Percentiles rank a stretch among this genome's conserved stretches.
These are phyloP conservation scores for Leptura quadrifasciata DNA, from an alignment of 2,888 invertebrate species.

Conservation along the genomic window DNA sequence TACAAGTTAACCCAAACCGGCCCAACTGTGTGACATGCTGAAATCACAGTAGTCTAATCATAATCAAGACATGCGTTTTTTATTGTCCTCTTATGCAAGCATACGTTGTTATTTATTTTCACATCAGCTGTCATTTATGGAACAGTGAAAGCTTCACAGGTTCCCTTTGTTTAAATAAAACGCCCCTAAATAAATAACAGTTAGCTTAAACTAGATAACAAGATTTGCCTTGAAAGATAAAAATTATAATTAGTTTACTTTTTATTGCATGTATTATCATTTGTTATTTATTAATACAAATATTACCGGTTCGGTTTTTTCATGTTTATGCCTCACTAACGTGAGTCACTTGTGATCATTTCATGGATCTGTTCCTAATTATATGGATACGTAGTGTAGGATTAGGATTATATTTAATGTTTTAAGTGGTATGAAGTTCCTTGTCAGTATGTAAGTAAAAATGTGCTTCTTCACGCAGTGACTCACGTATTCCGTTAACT, in stretches of 20 bases:
- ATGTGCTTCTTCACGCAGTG: not conserved
- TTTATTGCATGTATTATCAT: not conserved
- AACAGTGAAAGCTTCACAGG: not conserved
- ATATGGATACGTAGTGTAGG: not conserved
- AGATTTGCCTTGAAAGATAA: not conserved
- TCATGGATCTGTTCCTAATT: not conserved
- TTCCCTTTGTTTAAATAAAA: not conserved
- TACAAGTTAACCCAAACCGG: too few species aligned
- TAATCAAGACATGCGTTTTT: too few species aligned
- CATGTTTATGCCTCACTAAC: not conserved
- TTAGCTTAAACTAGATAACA: not conserved
- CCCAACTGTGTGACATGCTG: too few species aligned
- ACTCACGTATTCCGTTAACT: not conserved
- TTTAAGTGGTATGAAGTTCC: not conserved
- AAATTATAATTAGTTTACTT: constrained; percentile 2
- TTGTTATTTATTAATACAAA: not conserved
- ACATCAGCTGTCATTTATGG: not conserved
- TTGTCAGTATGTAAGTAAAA: not conserved
- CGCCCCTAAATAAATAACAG: not conserved
- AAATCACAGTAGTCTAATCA: too few species aligned
- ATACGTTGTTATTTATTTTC: too few species aligned
- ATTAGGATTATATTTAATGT: not conserved
- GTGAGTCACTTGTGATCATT: not conserved
- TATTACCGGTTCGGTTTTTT: constrained; percentile 3
- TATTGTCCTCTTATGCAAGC: too few species aligned